Evolutionary conservation across 2,888 invertebrate genomes (phyloP), one percentile per base, ranked within the genome.

Genomic region (Drosophila antonietae): DNA sequence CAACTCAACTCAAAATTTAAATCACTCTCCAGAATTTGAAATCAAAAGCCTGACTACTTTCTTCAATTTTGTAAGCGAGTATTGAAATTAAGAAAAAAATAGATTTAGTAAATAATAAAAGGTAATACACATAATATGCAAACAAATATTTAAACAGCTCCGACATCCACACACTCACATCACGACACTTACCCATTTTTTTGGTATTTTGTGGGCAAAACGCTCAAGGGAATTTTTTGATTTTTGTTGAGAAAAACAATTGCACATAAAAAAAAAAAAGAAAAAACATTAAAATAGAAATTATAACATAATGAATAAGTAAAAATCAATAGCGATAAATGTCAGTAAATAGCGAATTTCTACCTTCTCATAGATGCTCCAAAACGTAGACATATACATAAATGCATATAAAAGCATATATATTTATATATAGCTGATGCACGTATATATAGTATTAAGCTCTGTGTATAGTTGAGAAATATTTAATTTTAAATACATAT

Each of bases 341-440:
- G 77, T 71, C 77, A 64, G 67, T 71, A 76, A 80, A 80, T 77
- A 80, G 80, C 47, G 35, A 47, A 76, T 71, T 80, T 80, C 75
- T 67, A 72, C 51, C 73, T 80, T 77, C 80, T 77, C 80, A 77
- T 77, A 77, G 77, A 41, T 80, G 80, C 80, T 77, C 72, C 66
- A 68, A 55, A 56, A 80, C 67, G 47, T 71, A 62, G 57, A 65
- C 28, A 28, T 28, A 72, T 49, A 55, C 59, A 75, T 56, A 62
- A 18, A 51, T 18, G 18, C 51, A 51, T 33, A 51, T 51, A 49
- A 33, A 49, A 31, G 9, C 31, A 31, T 15, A 46, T 44, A 44
- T 80, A 56, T 44, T 57, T 41, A 63, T 41, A 76, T 70, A 78
- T 76, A 61, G 86, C 70, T 68, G 75, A 64, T 80, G 77, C 77